Percentiles rank a stretch among this genome's conserved stretches.
Conservation (phyloP, 1,140 invertebrate species). For the Phortica variegata region DNA sequence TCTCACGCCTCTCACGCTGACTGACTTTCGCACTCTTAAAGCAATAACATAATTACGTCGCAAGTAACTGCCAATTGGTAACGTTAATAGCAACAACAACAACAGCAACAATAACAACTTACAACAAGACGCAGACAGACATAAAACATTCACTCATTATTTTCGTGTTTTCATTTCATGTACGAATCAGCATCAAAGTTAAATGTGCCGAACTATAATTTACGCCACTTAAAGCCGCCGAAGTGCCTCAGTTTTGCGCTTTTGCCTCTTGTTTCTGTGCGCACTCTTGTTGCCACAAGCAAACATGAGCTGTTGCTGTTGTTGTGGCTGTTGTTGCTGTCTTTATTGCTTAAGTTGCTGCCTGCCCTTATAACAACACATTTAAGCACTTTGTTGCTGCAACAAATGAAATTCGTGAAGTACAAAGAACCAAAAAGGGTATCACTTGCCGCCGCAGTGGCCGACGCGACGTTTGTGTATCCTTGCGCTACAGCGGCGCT, state of each 20-base stretch:
- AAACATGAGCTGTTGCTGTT: constrained; percentile 30
- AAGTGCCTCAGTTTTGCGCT: constrained; percentile 22
- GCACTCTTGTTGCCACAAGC: no score
- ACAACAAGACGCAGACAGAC: constrained; percentile 14
- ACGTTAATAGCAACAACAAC: constrained; percentile 36
- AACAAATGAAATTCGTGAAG: neutral
- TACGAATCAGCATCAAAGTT: constrained; percentile 56
- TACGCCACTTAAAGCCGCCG: constrained; percentile 52
- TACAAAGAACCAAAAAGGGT: constrained; percentile 17
- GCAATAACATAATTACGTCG: constrained; percentile 37
- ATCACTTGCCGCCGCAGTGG: neutral
- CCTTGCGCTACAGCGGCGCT: constrained; percentile 12
- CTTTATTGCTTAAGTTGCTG: constrained; percentile 15
- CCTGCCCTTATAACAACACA: constrained; percentile 25
- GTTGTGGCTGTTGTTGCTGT: constrained; percentile 16
- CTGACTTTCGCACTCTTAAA: constrained; percentile 24
- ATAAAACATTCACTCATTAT: constrained; percentile 48
- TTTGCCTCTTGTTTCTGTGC: no score
- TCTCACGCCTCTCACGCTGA: no score
- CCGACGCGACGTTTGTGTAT: constrained; percentile 10
- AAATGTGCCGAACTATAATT: constrained; percentile 57
- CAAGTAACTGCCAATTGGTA: constrained; percentile 44
- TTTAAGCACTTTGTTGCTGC: constrained; percentile 6
- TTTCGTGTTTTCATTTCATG: constrained; percentile 57
- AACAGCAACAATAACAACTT: constrained; percentile 29